A percentile compares a stretch with the other conserved stretches of the same genome.
phyloP scores from a whole-genome alignment of 2,797 vertebrate genomes.

The Morelia viridis region DNA sequence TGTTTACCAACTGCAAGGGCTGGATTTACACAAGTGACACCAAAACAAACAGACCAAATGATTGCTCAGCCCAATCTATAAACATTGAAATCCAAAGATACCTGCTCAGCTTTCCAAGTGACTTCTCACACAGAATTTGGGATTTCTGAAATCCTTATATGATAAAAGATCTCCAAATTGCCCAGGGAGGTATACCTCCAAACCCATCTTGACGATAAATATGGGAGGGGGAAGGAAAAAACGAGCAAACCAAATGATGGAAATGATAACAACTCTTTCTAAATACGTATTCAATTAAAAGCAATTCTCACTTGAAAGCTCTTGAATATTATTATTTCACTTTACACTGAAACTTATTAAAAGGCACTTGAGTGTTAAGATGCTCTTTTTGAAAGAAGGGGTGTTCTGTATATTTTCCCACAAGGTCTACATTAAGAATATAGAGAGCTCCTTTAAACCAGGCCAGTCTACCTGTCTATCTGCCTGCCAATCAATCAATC shows the following conservation, averaged over 20 bases:
- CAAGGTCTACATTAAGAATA: not conserved
- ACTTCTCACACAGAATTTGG: no score
- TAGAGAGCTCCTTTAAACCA: not conserved
- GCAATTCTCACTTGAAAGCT: not conserved
- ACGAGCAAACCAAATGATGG: not conserved
- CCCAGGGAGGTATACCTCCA: not conserved
- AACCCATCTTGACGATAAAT: not conserved
- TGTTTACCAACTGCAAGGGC: no score
- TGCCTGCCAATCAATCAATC: no score
- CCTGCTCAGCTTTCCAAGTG: no score
- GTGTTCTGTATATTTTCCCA: not conserved
- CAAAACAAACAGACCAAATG: no score
- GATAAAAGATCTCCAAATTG: not conserved
- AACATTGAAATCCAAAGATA: no score
- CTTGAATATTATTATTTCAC: not conserved
- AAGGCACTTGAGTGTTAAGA: not conserved
- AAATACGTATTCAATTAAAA: not conserved
- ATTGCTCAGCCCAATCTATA: no score
- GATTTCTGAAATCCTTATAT: no score
- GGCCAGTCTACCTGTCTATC: not conserved
- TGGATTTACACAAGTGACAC: no score
- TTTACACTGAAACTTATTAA: constrained; percentile 1
- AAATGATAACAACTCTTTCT: not conserved
- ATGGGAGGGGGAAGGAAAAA: not conserved
- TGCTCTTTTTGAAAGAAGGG: not conserved